Base-by-base conservation (phyloP, 2,797 vertebrate genomes). In the Leucoraja ocellata region DNA sequence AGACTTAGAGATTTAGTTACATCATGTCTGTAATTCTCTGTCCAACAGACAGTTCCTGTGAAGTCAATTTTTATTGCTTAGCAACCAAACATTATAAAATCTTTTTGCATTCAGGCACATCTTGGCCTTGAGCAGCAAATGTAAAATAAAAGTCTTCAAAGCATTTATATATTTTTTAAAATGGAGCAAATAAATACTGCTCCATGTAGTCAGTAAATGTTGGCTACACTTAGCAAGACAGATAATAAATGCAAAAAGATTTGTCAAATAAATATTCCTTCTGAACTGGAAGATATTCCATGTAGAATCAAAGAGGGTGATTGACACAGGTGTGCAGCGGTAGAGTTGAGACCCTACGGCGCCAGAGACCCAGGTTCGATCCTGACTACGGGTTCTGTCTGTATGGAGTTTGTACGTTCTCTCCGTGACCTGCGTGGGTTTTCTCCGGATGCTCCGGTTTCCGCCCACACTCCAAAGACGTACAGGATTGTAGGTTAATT, bases 21-120 rank as follows among this genome's bases (percentile, higher is more conserved):
- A 91, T 91, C 88, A 91, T 25, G n/a, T 91, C 88, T 91, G 36
- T 28, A 73, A 91, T 73, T 91, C 65, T 73, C 65, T 91, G 32
- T 46, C 68, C n/a, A 74, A 91, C 36, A 74, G 36, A 25, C 21
- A 91, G 18, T 73, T 46, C 71, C 83, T 25, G 9, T 14, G 68
- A 74, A 73, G 65, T n/a, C 36, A 91, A 71, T 23, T 91, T 88
- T 28, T 46, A 91, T 73, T 54, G 88, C 88, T 91, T 91, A 74
- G 88, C 68, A 91, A 91, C 88, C 36, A 91, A 71, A 91, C 36
- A 71, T 46, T 46, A 46, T 73, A 21, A 90, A 88, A 65, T n/a
- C n/a, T 71, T 18, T 32, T 10, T 68, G 28, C 11, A 65, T 10
- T 36, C 10, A 90, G 63, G n/a, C 88, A 46, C 68, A 73, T 39